phyloP scores from a whole-genome alignment of 2,888 invertebrate species.

The Eretmocerus hayati region DNA sequence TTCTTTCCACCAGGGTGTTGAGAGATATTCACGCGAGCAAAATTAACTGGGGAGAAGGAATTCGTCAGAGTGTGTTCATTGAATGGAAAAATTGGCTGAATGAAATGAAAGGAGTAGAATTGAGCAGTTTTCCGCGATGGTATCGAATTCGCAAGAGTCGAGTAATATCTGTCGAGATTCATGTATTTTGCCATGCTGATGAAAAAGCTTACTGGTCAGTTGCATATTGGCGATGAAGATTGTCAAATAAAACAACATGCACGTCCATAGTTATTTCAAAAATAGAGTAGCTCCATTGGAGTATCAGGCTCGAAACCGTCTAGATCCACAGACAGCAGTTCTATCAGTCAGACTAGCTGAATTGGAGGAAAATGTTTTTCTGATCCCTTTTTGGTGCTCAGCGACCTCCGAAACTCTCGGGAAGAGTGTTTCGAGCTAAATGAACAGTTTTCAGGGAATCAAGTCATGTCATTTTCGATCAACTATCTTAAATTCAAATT shows the following conservation, averaged over 20 bases:
- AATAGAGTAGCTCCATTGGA: conserved; percentile 8
- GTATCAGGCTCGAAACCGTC: background rate
- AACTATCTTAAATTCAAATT: no score
- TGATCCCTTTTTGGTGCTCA: no score
- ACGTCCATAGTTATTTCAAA: background rate
- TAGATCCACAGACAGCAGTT: conserved; percentile 3
- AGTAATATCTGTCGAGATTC: conserved; percentile 18
- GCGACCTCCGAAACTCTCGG: no score
- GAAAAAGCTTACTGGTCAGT: conserved; percentile 24
- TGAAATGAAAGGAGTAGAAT: background rate
- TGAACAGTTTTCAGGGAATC: no score
- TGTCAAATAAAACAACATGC: background rate
- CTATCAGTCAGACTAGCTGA: conserved; percentile 3
- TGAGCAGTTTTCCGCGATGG: conserved; percentile 1
- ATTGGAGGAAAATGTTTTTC: no score
- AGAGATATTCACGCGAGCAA: background rate
- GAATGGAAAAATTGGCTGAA: conserved; percentile 4
- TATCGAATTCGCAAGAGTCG: background rate
- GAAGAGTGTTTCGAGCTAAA: no score
- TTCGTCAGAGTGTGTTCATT: background rate
- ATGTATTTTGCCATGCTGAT: conserved; percentile 30
- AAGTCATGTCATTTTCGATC: no score
- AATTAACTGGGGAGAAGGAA: conserved; percentile 4
- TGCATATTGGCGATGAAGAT: conserved; percentile 19
- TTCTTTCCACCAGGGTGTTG: no score